Evolutionary conservation across 2,888 invertebrate species (phyloP).

Genomic region (Caenorhabditis sp.): DNA sequence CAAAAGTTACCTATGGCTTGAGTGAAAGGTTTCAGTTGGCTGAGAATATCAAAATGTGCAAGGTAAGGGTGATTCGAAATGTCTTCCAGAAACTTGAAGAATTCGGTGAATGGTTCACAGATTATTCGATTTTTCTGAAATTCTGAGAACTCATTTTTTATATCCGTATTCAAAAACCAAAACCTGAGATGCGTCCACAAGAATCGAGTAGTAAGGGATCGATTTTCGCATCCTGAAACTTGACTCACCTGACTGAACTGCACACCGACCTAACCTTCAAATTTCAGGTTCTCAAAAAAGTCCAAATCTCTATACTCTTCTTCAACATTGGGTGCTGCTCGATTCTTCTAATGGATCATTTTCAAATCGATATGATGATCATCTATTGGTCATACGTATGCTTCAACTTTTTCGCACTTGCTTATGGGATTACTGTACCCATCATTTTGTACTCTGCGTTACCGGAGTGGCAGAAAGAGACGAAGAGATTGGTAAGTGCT

Average conservation of each 20-base stretch:
- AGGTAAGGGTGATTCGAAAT: too few species aligned
- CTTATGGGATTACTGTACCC: slow-evolving; percentile 58
- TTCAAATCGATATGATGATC: slow-evolving; percentile 23
- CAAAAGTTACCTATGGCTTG: slow-evolving; percentile 28
- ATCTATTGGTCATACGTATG: slow-evolving; percentile 52
- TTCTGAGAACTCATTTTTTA: too few species aligned
- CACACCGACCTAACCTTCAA: too few species aligned
- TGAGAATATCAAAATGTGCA: slow-evolving; percentile 65
- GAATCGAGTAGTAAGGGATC: too few species aligned
- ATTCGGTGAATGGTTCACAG: too few species aligned
- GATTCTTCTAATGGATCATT: slow-evolving; percentile 57
- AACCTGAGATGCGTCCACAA: too few species aligned
- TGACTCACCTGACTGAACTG: too few species aligned
- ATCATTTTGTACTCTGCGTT: slow-evolving; percentile 47
- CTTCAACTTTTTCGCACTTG: slow-evolving; percentile 48
- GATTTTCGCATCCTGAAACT: too few species aligned
- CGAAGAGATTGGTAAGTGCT: slow-evolving; percentile 38
- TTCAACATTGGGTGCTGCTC: slow-evolving; percentile 56
- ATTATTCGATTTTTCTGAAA: too few species aligned
- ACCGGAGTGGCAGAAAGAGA: slow-evolving; percentile 64
- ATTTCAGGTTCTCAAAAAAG: slow-evolving; percentile 42
- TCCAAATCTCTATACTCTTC: slow-evolving; percentile 58
- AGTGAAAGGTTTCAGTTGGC: slow-evolving; percentile 62
- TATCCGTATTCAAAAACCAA: too few species aligned
- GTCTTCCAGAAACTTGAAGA: too few species aligned